These are phyloP conservation scores for Centropristis striata DNA, from an alignment of 2,113 vertebrate genomes.

Conservation along the genomic window DNA sequence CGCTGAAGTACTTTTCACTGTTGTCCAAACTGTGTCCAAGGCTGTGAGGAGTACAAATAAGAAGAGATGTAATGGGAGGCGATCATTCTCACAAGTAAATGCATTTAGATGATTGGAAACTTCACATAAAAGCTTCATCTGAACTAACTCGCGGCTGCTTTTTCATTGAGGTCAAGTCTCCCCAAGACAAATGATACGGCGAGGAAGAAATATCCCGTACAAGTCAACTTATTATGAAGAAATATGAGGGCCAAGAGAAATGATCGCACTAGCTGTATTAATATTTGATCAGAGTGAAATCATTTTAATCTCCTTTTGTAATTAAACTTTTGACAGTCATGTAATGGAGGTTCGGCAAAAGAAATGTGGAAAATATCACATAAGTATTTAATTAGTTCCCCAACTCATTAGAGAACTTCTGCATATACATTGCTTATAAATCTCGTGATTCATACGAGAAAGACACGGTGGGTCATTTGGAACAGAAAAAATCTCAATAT, in stretches of 20 bases:
- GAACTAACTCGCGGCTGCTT: slow-evolving; percentile 9
- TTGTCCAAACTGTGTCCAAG: slow-evolving; percentile 47
- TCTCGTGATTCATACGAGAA: slow-evolving; percentile 21
- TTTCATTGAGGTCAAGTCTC: slow-evolving; percentile 59
- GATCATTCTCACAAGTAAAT: slow-evolving; percentile 1
- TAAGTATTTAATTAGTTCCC: slow-evolving; percentile 79
- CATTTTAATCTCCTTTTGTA: slow-evolving; percentile 82
- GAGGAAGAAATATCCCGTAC: slow-evolving; percentile 52
- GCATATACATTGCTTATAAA: slow-evolving; percentile 61
- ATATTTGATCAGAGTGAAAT: slow-evolving; percentile 84
- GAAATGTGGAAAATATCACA: slow-evolving; percentile 75
- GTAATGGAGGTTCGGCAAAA: slow-evolving; percentile 80
- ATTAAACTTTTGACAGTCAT: slow-evolving; percentile 84
- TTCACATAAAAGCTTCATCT: slow-evolving; percentile 21
- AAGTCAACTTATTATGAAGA: slow-evolving; percentile 68
- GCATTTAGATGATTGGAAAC: neutral
- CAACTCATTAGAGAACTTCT: slow-evolving; percentile 69
- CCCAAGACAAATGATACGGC: slow-evolving; percentile 30
- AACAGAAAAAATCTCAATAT: neutral
- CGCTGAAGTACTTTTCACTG: slow-evolving; percentile 56
- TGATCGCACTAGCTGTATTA: slow-evolving; percentile 72
- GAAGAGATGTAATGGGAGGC: neutral
- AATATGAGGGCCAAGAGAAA: slow-evolving; percentile 70
- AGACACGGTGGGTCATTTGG: slow-evolving; percentile 1
- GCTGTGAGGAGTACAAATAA: slow-evolving; percentile 23